phyloP scores from a whole-genome alignment of 2,797 vertebrate species.

The Phataginus tetradactyla region DNA sequence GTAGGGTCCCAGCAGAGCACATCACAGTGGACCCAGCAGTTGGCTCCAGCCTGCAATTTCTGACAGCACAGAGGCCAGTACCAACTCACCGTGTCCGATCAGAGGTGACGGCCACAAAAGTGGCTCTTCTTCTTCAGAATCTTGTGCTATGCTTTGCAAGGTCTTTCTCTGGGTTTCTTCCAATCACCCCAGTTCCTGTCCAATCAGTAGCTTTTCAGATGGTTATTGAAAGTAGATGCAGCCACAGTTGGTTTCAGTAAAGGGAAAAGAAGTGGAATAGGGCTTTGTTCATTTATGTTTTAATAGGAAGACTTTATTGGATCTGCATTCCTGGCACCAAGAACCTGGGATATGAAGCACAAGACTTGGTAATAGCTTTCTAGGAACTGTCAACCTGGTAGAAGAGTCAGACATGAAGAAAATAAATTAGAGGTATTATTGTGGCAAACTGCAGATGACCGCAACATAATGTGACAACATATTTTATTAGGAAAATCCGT shows the following conservation, averaged over 20 bases:
- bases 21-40: accelerated
- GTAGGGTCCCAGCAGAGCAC: accelerated
- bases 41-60: background rate
- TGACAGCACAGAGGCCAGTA: background rate
- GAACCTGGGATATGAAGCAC: background rate
- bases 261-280: background rate
- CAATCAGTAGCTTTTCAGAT: background rate
- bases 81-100: background rate
- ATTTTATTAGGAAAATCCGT: background rate
- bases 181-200: background rate
- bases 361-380: background rate
- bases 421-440: background rate
- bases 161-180: background rate
- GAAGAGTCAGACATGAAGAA: background rate
- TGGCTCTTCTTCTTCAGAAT: background rate
- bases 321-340: background rate
- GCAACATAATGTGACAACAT: accelerated
- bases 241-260: background rate
- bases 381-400: background rate
- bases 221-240: background rate
- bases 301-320: background rate
- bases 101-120: background rate
- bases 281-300: background rate
- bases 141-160: background rate
- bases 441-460: background rate